Evolutionary conservation across 2,113 vertebrate species (phyloP), one percentile per base, ranked within the genome.

Genomic region (Petroica traversi): DNA sequence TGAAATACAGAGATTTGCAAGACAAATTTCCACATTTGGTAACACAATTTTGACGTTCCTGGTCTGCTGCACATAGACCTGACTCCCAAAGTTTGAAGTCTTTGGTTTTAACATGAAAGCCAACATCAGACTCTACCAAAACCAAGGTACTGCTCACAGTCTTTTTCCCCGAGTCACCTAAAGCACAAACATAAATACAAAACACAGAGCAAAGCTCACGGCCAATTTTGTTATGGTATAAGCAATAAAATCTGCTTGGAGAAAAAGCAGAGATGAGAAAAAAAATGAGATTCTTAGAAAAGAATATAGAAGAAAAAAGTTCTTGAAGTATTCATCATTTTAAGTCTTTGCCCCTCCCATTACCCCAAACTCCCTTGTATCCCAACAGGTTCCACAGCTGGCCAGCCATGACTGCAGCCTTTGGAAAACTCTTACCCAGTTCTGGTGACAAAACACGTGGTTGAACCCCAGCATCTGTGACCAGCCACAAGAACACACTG

Each of bases 351-450:
- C 68, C 38, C 15, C 55, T 36, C 19, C 45, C 67, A 64, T 13
- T 34, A 69, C 24, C 41, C 64, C 64, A 85, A 59, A 59, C 20
- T 49, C 40, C 14, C 41, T 24, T 4, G 43, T 11, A 80, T 43
- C 88, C 55, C 49, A 66, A 55, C 3, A 69, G 26, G 7, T 43
- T 58, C 17, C 1, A 2, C 5, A 1, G 23, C 46, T 45, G 57
- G 15, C 34, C 41, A 74, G 38, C 52, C 25, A 29, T 8, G 8
- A 69, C 31, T 1, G 26, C 1, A 26, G 49, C 45, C 46, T 69
- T 82, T 23, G 16, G 43, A 73, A 85, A 54, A 89, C 71, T 28
- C 94, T 96, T 95, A 97, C 94, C 85, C 71, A 82, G 9, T 52
- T 68, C 52, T 88, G 87, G 14, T 54, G 85, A 80, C 71, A 92